phyloP scores from a whole-genome alignment of 2,113 vertebrate species.

The Cavia porcellus region DNA sequence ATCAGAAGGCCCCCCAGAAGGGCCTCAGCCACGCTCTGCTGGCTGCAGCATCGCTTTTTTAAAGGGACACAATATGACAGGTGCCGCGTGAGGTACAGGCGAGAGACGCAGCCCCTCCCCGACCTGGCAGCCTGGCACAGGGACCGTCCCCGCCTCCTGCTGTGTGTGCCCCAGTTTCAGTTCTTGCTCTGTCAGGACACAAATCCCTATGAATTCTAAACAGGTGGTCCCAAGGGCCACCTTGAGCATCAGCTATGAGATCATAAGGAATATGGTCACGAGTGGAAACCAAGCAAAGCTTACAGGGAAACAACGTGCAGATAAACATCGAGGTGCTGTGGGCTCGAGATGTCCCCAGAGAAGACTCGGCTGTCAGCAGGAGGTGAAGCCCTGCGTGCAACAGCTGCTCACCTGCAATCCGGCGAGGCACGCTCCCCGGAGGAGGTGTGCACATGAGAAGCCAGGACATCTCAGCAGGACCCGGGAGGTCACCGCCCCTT shows the following conservation, averaged over 20 bases:
- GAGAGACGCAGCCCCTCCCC: too few relatives aligned
- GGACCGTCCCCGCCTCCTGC: not conserved
- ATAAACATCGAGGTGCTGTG: not conserved
- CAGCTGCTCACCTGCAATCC: conserved; percentile 31
- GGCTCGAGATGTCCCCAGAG: conserved; percentile 45
- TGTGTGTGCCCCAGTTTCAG: not conserved
- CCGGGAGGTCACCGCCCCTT: not conserved
- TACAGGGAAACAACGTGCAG: not conserved
- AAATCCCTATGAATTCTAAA: not conserved
- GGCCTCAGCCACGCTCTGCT: not conserved
- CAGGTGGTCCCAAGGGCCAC: not conserved
- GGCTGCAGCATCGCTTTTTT: not conserved
- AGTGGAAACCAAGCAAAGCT: not conserved
- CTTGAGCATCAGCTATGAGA: conserved; percentile 14
- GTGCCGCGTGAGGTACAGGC: not conserved
- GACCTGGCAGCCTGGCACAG: not conserved
- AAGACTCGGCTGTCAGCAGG: conserved; percentile 56
- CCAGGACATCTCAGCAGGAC: not conserved
- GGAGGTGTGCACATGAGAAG: not conserved
- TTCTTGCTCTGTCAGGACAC: not conserved
- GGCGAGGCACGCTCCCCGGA: not conserved
- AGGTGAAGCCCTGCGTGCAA: not conserved
- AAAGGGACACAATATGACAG: not conserved
- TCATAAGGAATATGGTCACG: not conserved
- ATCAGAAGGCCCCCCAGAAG: not conserved